These are phyloP conservation scores for Lathamus discolor DNA, from an alignment of 2,113 vertebrate genomes.

Conservation along the genomic window DNA sequence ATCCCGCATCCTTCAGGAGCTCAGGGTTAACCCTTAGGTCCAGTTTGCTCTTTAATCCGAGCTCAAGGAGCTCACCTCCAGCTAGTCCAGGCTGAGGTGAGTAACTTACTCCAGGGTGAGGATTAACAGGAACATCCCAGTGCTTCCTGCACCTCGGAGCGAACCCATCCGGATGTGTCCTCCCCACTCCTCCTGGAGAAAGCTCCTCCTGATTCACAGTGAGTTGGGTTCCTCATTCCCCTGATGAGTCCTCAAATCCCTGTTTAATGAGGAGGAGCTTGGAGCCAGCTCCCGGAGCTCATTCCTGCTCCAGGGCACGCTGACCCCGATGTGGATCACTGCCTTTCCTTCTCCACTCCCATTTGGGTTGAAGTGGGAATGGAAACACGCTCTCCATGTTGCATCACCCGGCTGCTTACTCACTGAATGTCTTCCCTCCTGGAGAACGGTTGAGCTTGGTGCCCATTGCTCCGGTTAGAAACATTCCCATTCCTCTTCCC, in stretches of 20 bases:
- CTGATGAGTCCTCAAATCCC: not conserved
- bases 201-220: not conserved
- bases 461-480: too few relatives aligned
- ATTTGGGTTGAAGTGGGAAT: not conserved
- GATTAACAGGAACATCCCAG: not conserved
- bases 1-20: not conserved
- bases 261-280: not conserved
- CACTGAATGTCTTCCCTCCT: too few relatives aligned
- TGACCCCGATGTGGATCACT: not conserved
- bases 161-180: not conserved
- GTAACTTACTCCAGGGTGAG: not conserved
- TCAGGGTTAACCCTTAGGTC: not conserved
- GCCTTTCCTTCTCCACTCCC: not conserved
- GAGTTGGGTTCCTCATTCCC: not conserved
- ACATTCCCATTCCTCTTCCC: not conserved
- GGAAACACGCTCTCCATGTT: not conserved
- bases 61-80: not conserved
- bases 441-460: too few relatives aligned
- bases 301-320: not conserved
- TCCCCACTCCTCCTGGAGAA: not conserved
- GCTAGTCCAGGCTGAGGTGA: not conserved
- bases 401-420: fast-evolving
- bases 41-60: not conserved
- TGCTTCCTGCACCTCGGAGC: not conserved
- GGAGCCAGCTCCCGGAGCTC: not conserved